Base-by-base conservation (phyloP, 2,797 vertebrate species). In the Synaphobranchus kaupii region DNA sequence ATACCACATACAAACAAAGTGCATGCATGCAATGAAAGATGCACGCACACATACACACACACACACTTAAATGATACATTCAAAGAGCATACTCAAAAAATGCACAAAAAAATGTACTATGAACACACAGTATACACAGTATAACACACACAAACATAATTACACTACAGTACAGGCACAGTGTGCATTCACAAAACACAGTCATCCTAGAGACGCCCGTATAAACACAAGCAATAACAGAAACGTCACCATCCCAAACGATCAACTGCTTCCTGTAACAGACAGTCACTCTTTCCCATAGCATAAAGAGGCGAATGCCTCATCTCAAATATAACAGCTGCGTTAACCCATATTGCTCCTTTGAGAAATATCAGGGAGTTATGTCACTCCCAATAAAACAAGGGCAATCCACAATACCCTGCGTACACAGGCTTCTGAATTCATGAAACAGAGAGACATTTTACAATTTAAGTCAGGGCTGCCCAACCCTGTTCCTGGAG, bases 321-420 rank as follows among this genome's bases (percentile, higher is more conserved):
- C 92, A 92, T 94, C 85, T 81, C 92, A 91, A 91, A 89, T 90
- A 92, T 92, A 94, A 94, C 95, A 95, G 95, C 95, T 95, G 95
- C 95, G 94, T 93, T 93, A 88, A 84, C 88, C 84, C 95, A 94
- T 94, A 93, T 90, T 92, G 93, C 90, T 92, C 89, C 89, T 25
- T 9, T 91, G 47, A n/a, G 84, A 31, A 15, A 87, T 78, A 76
- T 76, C 15, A 44, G 34, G 1, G 94, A 93, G 93, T 92, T 94
- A 94, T 92, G 92, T 89, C 87, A 89, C 66, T 88, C 81, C 89
- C 89, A 84, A 90, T 90, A 90, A 89, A 90, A 80, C 91, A 91
- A 89, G 86, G 83, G 88, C 90, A 87, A 89, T 92, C 89, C 86
- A 85, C 85, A 88, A 85, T 90, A 91, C 17, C 63, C 86, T 86